Evolutionary conservation across 2,797 vertebrate genomes (phyloP).

Genomic region (Sebastes steindachneri): DNA sequence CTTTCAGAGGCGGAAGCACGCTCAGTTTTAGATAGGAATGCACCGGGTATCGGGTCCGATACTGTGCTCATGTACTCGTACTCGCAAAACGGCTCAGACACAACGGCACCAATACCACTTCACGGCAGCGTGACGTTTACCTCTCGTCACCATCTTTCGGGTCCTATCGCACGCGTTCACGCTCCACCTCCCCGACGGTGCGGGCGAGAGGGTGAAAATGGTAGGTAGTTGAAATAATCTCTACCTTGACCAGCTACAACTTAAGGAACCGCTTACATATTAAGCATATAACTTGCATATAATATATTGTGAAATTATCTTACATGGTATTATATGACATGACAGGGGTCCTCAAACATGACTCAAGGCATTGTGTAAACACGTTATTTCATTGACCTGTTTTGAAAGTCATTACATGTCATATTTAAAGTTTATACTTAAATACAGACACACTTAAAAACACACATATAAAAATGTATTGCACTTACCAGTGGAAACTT

Average conservation of each 20-base stretch:
- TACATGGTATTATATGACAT: neutral
- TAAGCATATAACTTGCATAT: neutral
- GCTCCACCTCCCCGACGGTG: too few species aligned
- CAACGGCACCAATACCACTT: too few species aligned
- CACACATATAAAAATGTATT: neutral
- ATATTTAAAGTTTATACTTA: neutral
- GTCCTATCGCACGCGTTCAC: too few species aligned
- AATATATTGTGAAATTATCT: neutral
- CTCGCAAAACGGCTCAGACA: too few species aligned
- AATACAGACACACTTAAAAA: neutral
- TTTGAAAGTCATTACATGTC: neutral
- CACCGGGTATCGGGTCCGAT: too few species aligned
- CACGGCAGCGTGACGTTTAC: too few species aligned
- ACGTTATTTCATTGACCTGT: too few species aligned
- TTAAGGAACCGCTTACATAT: neutral
- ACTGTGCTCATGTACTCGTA: too few species aligned
- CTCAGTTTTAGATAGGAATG: too few species aligned
- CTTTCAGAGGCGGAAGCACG: too few species aligned
- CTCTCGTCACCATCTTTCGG: too few species aligned
- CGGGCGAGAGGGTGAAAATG: too few species aligned
- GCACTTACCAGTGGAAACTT: conserved; percentile 11
- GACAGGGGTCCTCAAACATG: neutral
- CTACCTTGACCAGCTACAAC: neutral
- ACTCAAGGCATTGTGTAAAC: neutral
- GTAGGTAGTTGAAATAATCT: neutral